Conservation (phyloP, 2,888 invertebrate species). For the Heteromurus nitidus region DNA sequence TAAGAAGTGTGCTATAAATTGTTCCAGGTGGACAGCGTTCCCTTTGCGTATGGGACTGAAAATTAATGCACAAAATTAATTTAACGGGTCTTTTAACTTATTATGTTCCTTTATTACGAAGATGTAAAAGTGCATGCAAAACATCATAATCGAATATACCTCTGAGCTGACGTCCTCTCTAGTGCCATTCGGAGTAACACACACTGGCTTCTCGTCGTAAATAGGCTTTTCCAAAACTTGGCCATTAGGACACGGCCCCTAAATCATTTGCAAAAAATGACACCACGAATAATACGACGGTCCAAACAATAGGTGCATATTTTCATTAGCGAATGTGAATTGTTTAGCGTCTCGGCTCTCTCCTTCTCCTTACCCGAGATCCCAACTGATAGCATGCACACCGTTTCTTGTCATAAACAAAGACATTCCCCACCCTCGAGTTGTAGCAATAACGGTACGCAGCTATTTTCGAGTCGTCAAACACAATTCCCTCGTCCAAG, state of each 20-base stretch:
- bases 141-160: slow-evolving; percentile 1
- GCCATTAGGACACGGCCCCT: slow-evolving; percentile 42
- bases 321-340: no score
- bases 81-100: no score
- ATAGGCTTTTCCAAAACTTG: slow-evolving; percentile 22
- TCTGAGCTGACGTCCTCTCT: slow-evolving; percentile 1
- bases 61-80: not conserved
- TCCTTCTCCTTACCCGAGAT: slow-evolving; percentile 33
- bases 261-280: no score
- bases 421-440: not conserved
- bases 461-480: slow-evolving; percentile 10
- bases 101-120: no score
- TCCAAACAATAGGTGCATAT: no score
- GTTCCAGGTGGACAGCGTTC: slow-evolving; percentile 28
- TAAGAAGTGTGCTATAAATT: slow-evolving; percentile 34
- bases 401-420: slow-evolving; percentile 43
- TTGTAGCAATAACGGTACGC: slow-evolving; percentile 49
- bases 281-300: no score
- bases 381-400: slow-evolving; percentile 31
- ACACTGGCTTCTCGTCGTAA: slow-evolving; percentile 34
- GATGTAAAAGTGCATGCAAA: no score
- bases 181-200: slow-evolving; percentile 2
- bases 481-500: slow-evolving; percentile 29
- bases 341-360: no score
- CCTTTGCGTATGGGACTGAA: slow-evolving; percentile 28